Evolutionary conservation across 2,797 vertebrate genomes (phyloP).

Genomic region (Myripristis jacobus): DNA sequence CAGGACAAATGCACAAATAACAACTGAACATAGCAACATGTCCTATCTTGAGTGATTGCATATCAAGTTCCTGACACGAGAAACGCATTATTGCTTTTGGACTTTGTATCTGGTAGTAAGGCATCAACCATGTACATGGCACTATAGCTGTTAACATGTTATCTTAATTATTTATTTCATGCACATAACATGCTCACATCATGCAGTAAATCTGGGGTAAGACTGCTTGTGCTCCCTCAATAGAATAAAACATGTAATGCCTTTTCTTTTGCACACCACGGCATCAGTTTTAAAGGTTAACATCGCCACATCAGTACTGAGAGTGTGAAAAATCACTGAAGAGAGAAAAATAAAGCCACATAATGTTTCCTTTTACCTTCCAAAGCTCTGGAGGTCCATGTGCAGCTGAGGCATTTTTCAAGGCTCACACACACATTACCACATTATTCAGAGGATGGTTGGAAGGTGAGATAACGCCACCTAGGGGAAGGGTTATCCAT

Average conservation of each 20-base stretch:
- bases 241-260: neutral
- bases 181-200: neutral
- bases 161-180: neutral
- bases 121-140: neutral
- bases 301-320: neutral
- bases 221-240: neutral
- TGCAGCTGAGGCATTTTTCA: constrained; percentile 9
- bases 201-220: neutral
- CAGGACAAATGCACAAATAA: constrained; percentile 18
- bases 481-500: constrained; percentile 23
- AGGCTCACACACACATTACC: neutral
- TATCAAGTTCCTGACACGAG: neutral
- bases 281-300: neutral
- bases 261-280: too few relatives aligned
- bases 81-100: constrained; percentile 16
- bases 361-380: constrained; percentile 7
- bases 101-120: constrained; percentile 37
- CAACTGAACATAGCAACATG: constrained; percentile 6
- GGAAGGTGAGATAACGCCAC: constrained; percentile 17
- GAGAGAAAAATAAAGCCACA: neutral
- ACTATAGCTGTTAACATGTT: neutral
- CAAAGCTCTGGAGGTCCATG: neutral
- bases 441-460: neutral
- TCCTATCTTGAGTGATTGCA: constrained; percentile 6
- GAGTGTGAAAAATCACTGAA: neutral